These are phyloP conservation scores for Acanthiza pusilla DNA, from an alignment of 2,797 vertebrate genomes.

Conservation along the genomic window DNA sequence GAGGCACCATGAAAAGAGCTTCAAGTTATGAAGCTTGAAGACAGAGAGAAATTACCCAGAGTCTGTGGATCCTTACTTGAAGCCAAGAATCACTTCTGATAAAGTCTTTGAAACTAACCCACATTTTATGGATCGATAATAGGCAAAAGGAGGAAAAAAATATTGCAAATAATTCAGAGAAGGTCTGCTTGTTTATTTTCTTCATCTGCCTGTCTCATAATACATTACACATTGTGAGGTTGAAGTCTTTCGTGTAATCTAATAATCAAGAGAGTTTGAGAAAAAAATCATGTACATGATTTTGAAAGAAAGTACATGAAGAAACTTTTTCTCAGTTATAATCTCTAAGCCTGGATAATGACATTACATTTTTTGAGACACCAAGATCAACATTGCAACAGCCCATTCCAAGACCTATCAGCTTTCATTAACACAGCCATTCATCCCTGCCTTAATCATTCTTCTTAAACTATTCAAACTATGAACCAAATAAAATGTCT, in stretches of 20 bases:
- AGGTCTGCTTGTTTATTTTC: neutral
- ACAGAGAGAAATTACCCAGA: neutral
- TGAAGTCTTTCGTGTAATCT: neutral
- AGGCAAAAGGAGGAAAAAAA: neutral
- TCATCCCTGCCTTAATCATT: slow-evolving; percentile 32
- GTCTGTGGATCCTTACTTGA: neutral
- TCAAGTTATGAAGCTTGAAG: neutral
- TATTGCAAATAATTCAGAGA: neutral
- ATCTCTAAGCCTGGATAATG: slow-evolving; percentile 4
- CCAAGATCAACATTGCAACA: neutral
- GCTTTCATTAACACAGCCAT: slow-evolving; percentile 18
- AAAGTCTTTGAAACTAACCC: neutral
- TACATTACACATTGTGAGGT: neutral
- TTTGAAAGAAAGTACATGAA: too few relatives aligned
- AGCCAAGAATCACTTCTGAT: neutral
- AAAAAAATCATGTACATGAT: neutral
- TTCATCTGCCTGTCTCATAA: neutral
- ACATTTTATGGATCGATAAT: neutral
- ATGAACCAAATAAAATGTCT: slow-evolving; percentile 24
- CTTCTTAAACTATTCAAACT: slow-evolving; percentile 8
- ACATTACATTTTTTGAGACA: neutral
- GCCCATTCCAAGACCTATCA: slow-evolving; percentile 24
- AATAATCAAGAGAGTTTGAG: neutral
- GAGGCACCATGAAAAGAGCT: neutral
- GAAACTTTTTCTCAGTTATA: slow-evolving; percentile 4